Evolutionary conservation across 2,888 invertebrate genomes (phyloP), one percentile per base, ranked within the genome.

Genomic region (Toxonevra muliebris): DNA sequence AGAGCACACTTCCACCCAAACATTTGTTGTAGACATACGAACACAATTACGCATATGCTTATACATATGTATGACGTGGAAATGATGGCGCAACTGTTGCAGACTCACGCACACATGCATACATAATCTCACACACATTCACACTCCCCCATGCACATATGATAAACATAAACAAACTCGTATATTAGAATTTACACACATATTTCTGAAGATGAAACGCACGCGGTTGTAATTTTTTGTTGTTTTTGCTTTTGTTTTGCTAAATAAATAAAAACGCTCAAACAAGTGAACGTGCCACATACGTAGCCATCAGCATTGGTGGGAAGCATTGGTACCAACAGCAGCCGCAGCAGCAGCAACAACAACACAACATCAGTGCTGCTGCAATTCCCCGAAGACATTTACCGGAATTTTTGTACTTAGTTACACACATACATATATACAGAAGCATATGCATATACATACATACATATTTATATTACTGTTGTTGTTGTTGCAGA

Each of bases 1-100:
- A 5, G 9, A 12, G 15, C 58, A 13, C 15, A 41, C 19, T 12
- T 19, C 15, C 2, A 48, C 52, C 19, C 48, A 45, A 45, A 20
- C 48, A 52, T 41, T 13, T 40, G 52, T 52, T 52, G 40, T 11
- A 60, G 10, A 9, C 12, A n/a, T n/a, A 50, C 19, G 9, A 61
- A 61, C 42, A 53, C 48, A 65, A 58, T 40, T 55, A 50, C n/a
- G 43, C 60, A 63, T 70, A 60, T 15, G 69, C 62, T 65, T 63
- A 65, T 66, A 45, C 53, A 30, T 19, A 42, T 58, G 41, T 19
- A 59, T 55, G 66, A 61, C 43, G 15, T 11, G n/a, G n/a, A 53
- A 15, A 53, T 53, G 17, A 53, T 19, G 53, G 15, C 53, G 53
- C 53, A 53, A 53, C 15, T 53, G 53, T 53, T 53, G 53, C 53